Conservation (phyloP, 2,797 vertebrate species). For the Scleropages formosus region DNA sequence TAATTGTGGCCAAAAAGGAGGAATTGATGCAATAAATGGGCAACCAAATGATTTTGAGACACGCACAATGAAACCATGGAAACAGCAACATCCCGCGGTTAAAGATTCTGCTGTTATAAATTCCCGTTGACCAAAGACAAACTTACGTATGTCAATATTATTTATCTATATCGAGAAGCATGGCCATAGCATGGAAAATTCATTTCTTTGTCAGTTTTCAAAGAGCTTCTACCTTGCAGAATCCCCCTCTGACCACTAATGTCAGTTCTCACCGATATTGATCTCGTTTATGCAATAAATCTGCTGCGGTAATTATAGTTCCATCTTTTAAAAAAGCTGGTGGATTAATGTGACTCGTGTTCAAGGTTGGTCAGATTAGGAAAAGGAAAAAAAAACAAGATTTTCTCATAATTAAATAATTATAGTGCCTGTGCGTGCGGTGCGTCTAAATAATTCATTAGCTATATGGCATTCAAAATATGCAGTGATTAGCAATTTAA, state of each 20-base stretch:
- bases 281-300: slow-evolving; percentile 58
- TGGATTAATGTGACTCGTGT: slow-evolving; percentile 56
- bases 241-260: not conserved
- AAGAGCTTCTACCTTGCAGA: not conserved
- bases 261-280: slow-evolving; percentile 26
- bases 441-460: slow-evolving; percentile 70
- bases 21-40: slow-evolving; percentile 18
- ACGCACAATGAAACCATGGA: slow-evolving; percentile 1
- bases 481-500: slow-evolving; percentile 71
- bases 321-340: slow-evolving; percentile 56
- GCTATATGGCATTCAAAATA: slow-evolving; percentile 63
- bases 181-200: not conserved
- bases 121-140: not conserved
- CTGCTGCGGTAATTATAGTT: slow-evolving; percentile 58
- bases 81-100: not conserved
- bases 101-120: slow-evolving; percentile 7
- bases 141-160: not conserved
- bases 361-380: slow-evolving; percentile 58
- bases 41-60: slow-evolving; percentile 6
- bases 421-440: slow-evolving; percentile 61
- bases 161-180: slow-evolving; percentile 1
- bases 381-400: slow-evolving; percentile 51
- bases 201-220: not conserved
- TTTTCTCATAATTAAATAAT: slow-evolving; percentile 54
- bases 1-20: slow-evolving; percentile 17